Percentiles rank a stretch among this genome's conserved stretches.
These are phyloP conservation scores for Thunnus maccoyii DNA, from an alignment of 2,113 vertebrate species.

Conservation along the genomic window DNA sequence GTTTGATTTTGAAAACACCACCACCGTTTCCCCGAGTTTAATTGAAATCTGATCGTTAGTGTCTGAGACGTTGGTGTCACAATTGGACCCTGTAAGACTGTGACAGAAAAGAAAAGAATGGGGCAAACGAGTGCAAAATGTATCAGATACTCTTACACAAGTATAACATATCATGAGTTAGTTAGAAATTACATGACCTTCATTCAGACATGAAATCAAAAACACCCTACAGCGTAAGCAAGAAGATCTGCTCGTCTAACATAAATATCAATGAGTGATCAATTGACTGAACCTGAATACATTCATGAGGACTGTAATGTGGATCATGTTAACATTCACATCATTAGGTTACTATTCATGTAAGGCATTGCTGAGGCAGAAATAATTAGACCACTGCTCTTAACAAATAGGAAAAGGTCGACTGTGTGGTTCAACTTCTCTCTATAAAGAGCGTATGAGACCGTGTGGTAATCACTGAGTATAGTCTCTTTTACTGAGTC, in stretches of 20 bases:
- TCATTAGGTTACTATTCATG: not conserved
- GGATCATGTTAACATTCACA: not conserved
- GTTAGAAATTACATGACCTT: not conserved
- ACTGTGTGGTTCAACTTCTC: constrained; percentile 23
- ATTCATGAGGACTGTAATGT: not conserved
- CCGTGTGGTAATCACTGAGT: constrained; percentile 8
- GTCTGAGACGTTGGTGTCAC: not conserved
- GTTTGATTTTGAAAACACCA: not conserved
- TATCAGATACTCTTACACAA: too few species aligned
- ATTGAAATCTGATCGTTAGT: not conserved
- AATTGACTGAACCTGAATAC: not conserved
- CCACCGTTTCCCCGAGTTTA: not conserved
- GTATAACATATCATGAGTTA: not conserved
- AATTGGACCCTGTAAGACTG: too few species aligned
- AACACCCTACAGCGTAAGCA: too few species aligned
- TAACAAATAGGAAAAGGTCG: constrained; percentile 37
- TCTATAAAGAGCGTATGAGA: constrained; percentile 14
- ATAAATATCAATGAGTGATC: constrained; percentile 1
- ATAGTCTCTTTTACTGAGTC: constrained; percentile 36
- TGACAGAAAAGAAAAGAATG: not conserved
- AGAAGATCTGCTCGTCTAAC: not conserved
- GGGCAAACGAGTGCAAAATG: too few species aligned
- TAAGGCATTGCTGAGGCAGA: not conserved
- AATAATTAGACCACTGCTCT: constrained; percentile 18
- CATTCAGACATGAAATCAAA: too few species aligned